A percentile compares a stretch with the other conserved stretches of the same genome.
phyloP scores from a whole-genome alignment of 2,113 vertebrate genomes.

The Ovibos moschatus region DNA sequence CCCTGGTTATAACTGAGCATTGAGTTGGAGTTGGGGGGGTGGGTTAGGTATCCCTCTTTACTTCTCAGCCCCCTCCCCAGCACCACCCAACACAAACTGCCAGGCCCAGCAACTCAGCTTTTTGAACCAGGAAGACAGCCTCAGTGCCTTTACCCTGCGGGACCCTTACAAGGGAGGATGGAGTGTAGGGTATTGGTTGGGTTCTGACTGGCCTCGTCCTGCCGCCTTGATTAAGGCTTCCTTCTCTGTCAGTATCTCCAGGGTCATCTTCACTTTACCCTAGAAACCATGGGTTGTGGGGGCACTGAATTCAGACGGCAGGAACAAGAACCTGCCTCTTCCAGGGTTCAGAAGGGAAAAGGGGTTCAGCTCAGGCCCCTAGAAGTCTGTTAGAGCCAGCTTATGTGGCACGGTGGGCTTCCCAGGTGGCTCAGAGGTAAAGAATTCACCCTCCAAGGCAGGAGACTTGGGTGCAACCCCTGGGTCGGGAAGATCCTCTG shows the following conservation, averaged over 20 bases:
- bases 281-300: neutral
- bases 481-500: neutral
- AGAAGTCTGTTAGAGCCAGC: neutral
- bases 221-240: conserved; percentile 76
- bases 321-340: neutral
- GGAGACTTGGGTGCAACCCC: neutral
- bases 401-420: neutral
- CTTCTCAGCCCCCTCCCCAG: neutral
- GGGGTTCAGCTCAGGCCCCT: neutral
- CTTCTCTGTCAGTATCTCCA: conserved; percentile 73
- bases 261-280: conserved; percentile 81
- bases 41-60: neutral
- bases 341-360: neutral
- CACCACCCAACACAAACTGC: neutral
- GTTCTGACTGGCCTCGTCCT: conserved; percentile 76
- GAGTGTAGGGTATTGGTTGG: conserved; percentile 78
- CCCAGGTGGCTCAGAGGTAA: neutral
- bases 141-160: neutral
- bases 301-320: neutral
- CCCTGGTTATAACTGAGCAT: neutral
- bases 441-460: neutral
- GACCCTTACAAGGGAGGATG: conserved; percentile 74
- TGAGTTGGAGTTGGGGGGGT: neutral
- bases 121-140: neutral
- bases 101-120: neutral